Conservation (phyloP, 2,888 invertebrate species). For the Homarus gammarus region DNA sequence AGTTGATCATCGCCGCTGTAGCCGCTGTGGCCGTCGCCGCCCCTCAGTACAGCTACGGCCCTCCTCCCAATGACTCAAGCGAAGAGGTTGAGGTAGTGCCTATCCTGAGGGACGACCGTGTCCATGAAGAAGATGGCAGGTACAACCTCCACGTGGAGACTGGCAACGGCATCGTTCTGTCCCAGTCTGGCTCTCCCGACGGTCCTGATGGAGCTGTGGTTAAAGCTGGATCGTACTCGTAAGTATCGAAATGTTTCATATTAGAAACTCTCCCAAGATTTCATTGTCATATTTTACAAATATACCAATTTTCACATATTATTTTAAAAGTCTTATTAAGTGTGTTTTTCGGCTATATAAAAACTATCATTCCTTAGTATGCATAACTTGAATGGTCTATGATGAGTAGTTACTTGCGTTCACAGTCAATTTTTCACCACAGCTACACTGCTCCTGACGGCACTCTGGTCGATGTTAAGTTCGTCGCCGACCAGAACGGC, state of each 20-base stretch:
- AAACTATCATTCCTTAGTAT: not conserved
- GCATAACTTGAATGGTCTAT: not conserved
- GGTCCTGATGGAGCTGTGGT: constrained; percentile 44
- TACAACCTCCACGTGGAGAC: constrained; percentile 71
- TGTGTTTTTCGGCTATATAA: not conserved
- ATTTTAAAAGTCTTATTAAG: not conserved
- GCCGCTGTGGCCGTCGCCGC: constrained; percentile 40
- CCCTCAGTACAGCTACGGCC: constrained; percentile 35
- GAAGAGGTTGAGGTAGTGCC: constrained; percentile 50
- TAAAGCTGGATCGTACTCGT: constrained; percentile 52
- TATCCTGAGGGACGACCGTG: constrained; percentile 69
- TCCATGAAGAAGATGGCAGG: constrained; percentile 66
- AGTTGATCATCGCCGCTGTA: too few relatives aligned
- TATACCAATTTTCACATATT: not conserved
- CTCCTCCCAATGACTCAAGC: constrained; percentile 10
- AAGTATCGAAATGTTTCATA: too few relatives aligned
- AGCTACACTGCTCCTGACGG: constrained; percentile 72
- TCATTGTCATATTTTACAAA: not conserved
- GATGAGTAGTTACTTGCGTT: not conserved
- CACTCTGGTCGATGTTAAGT: constrained; percentile 50
- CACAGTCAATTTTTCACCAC: not conserved
- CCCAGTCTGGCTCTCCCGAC: constrained; percentile 48
- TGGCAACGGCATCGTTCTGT: constrained; percentile 61
- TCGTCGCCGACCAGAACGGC: constrained; percentile 65
- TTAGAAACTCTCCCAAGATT: not conserved